Evolutionary conservation across 2,888 invertebrate species (phyloP).

Genomic region (Nematopogon swammerdamellus): DNA sequence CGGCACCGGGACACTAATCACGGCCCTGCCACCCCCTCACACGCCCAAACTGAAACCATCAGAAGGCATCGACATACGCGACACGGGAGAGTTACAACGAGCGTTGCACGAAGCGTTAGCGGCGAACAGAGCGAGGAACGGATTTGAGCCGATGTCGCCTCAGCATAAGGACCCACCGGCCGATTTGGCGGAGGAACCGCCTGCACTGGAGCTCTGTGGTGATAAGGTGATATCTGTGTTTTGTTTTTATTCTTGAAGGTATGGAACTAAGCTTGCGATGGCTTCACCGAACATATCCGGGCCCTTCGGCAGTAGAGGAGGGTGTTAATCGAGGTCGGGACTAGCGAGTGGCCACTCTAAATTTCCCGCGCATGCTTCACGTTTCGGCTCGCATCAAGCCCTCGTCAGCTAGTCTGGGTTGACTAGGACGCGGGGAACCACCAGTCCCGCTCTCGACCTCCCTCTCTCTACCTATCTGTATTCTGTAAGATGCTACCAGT

Average conservation of each 20-base stretch:
- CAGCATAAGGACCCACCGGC: slow-evolving; percentile 24
- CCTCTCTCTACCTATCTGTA: too few relatives aligned
- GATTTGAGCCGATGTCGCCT: slow-evolving; percentile 26
- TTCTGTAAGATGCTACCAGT: too few relatives aligned
- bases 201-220: slow-evolving; percentile 67
- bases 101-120: slow-evolving; percentile 40
- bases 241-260: neutral
- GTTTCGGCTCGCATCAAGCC: too few relatives aligned
- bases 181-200: slow-evolving; percentile 24
- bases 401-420: too few relatives aligned
- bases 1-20: slow-evolving; percentile 79
- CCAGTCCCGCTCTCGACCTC: too few relatives aligned
- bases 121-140: slow-evolving; percentile 37
- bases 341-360: too few relatives aligned
- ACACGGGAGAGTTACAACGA: slow-evolving; percentile 40
- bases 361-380: too few relatives aligned
- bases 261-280: too few relatives aligned
- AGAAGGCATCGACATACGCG: slow-evolving; percentile 7
- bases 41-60: slow-evolving; percentile 37
- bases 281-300: too few relatives aligned
- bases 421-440: too few relatives aligned
- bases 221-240: slow-evolving; percentile 20
- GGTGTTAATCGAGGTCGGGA: too few relatives aligned
- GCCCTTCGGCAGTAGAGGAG: too few relatives aligned
- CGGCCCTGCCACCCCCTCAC: slow-evolving; percentile 66